Evolutionary conservation across 2,888 invertebrate species (phyloP).

Genomic region (Drosophila anomalipes): DNA sequence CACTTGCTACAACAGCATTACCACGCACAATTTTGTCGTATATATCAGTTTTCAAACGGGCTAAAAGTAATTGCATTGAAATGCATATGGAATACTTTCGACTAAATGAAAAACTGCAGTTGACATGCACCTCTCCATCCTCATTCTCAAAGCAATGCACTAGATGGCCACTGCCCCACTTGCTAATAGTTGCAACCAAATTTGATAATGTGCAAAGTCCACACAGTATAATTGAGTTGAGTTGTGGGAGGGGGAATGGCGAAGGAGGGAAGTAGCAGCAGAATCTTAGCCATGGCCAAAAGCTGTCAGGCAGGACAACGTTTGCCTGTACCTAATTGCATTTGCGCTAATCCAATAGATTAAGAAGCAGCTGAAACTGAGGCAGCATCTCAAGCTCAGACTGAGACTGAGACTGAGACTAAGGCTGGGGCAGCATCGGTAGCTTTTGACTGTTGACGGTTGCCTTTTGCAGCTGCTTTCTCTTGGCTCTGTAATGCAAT

Average conservation of each 20-base stretch:
- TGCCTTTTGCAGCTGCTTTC: constrained; percentile 10
- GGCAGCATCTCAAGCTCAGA: constrained; percentile 14
- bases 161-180: not conserved
- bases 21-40: not conserved
- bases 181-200: constrained; percentile 45
- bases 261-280: not conserved
- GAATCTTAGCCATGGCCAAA: constrained; percentile 31
- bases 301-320: constrained; percentile 42
- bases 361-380: constrained; percentile 59
- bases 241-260: not conserved
- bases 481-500: constrained; percentile 57
- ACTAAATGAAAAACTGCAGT: constrained; percentile 23
- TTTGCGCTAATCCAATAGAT: constrained; percentile 78
- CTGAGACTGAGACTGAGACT: constrained; percentile 2
- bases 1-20: not conserved
- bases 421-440: constrained; percentile 9
- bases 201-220: constrained; percentile 59
- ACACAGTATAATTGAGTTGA: constrained; percentile 74
- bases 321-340: constrained; percentile 71
- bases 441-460: constrained; percentile 26
- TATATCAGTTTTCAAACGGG: constrained; percentile 9
- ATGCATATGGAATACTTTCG: constrained; percentile 35
- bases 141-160: not conserved
- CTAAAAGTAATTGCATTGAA: constrained; percentile 60
- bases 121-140: not conserved